Evolutionary conservation across 2,113 vertebrate genomes (phyloP), one percentile per base, ranked within the genome.

Genomic region (Nestor notabilis): DNA sequence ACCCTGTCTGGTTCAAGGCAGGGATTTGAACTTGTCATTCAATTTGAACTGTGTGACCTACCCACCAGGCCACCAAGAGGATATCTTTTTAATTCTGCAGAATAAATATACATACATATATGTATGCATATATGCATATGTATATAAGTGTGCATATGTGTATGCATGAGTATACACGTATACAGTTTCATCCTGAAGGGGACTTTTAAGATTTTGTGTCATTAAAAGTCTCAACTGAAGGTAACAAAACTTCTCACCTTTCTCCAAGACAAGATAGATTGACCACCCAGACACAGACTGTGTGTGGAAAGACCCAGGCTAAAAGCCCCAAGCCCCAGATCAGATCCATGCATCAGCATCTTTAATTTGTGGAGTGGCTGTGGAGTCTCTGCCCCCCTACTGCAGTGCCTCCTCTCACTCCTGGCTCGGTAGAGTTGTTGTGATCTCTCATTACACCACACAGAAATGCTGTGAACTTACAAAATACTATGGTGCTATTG

Each of bases 341-440:
- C 8, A 61, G 58, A 61, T 5, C 2, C 9, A 33, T 5, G 20
- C 15, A 46, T 58, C n/a, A 16, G 0, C 10, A n/a, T 27, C 27
- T 88, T 78, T 71, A 72, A 46, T 39, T 83, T 33, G 33, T 10
- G 20, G 27, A 18, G 12, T 8, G n/a, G 4, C 7, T 49, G 31
- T 33, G 16, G 16, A n/a, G 13, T 19, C 8, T 74, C 31, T 29
- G 3, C 8, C 3, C 52, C 35, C 28, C 14, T 46, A 11, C 24
- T 2, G 13, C 1, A 0, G 5, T 0, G 0, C 10, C 5, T 21
- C 4, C 5, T 17, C 9, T 31, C 69, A 55, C 7, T 74, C 13
- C 41, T 63, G 29, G 4, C 11, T 82, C 0, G 0, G 6, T 17
- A 35, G 5, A 43, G 3, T 11, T 58, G 17, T 10, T 74, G 12